Conservation (phyloP, 2,113 vertebrate genomes). For the Thamnophis sirtalis region DNA sequence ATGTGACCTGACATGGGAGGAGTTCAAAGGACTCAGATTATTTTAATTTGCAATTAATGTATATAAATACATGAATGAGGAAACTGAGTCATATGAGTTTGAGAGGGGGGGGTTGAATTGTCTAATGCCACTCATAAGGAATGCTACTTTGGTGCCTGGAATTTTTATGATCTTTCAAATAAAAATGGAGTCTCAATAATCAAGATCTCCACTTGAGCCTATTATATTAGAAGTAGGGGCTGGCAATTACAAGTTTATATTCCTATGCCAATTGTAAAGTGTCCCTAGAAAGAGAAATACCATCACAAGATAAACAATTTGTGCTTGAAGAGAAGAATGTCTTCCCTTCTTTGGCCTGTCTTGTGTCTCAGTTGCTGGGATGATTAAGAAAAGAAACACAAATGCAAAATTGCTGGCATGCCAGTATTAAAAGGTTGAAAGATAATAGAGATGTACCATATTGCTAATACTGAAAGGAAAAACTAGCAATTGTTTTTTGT, state of each 20-base stretch:
- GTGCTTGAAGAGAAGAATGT: not conserved
- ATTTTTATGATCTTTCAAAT: not conserved
- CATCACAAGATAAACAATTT: not conserved
- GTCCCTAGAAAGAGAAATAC: not conserved
- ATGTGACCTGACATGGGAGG: not conserved
- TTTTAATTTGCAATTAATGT: not conserved
- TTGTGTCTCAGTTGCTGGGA: not conserved
- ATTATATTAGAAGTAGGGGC: not conserved
- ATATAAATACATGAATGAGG: not conserved
- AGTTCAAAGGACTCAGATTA: not conserved
- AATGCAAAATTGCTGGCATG: not conserved
- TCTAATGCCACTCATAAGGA: not conserved
- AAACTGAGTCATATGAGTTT: not conserved
- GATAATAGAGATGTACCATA: not conserved
- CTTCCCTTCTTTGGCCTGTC: not conserved
- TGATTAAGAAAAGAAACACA: not conserved
- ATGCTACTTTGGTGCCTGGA: not conserved
- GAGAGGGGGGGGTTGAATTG: not conserved
- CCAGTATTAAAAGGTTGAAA: not conserved
- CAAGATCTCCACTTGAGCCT: not conserved
- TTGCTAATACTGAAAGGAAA: not conserved
- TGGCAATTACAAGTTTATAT: not conserved
- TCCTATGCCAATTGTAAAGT: not conserved
- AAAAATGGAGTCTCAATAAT: not conserved
- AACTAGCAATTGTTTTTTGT: not conserved